Conservation (phyloP, 2,888 invertebrate genomes). For the Cataglyphis altisquamis region DNA sequence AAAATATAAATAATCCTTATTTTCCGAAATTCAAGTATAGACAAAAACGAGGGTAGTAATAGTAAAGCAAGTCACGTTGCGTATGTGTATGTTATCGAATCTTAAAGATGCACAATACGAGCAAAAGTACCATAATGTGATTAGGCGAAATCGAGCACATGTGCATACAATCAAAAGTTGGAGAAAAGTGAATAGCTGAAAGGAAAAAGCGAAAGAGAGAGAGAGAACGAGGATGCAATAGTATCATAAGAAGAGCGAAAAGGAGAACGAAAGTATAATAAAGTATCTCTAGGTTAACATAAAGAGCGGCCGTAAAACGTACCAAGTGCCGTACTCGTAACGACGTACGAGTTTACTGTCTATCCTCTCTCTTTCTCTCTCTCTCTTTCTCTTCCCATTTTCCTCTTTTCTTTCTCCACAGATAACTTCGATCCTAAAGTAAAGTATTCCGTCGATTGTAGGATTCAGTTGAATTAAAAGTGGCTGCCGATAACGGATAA, state of each 20-base stretch:
- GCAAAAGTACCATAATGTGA: conserved; percentile 72
- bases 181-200: conserved; percentile 12
- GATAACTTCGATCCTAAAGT: conserved; percentile 59
- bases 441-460: conserved; percentile 63
- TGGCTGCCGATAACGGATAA: conserved; percentile 57
- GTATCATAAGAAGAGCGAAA: conserved; percentile 31
- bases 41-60: conserved; percentile 37
- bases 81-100: conserved; percentile 41
- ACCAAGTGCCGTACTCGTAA: conserved; percentile 64
- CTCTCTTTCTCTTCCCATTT: neutral
- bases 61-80: neutral
- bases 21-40: neutral
- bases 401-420: neutral
- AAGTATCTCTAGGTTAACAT: conserved; percentile 67
- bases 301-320: conserved; percentile 75
- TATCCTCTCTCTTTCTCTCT: conserved; percentile 17
- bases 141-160: conserved; percentile 65
- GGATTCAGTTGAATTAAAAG: conserved; percentile 70
- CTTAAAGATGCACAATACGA: conserved; percentile 55
- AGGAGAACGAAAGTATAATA: conserved; percentile 63
- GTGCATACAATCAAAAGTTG: conserved; percentile 65
- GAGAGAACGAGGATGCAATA: neutral
- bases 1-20: neutral
- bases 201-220: neutral
- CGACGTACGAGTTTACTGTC: conserved; percentile 65